phyloP scores from a whole-genome alignment of 2,797 vertebrate genomes.

The Graptemys geographica region DNA sequence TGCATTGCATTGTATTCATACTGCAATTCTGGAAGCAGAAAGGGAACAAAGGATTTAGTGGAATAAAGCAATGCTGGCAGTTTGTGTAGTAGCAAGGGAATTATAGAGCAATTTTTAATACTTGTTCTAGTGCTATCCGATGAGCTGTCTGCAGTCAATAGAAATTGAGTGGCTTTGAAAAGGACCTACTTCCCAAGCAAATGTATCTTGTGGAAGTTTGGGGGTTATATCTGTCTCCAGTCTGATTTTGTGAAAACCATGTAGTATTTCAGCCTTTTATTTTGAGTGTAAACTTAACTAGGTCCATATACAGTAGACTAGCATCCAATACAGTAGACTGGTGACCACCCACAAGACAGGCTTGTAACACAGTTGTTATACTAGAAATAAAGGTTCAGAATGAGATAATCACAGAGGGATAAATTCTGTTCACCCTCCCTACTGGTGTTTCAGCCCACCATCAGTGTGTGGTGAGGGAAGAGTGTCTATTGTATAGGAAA shows the following conservation, averaged over 20 bases:
- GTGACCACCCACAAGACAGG: not conserved
- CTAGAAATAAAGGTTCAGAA: not conserved
- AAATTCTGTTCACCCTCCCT: not conserved
- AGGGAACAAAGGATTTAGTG: not conserved
- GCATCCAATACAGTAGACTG: no score
- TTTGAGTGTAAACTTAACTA: not conserved
- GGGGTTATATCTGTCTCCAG: not conserved
- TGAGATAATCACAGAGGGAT: not conserved
- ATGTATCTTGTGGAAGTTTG: not conserved
- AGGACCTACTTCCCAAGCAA: slow-evolving; percentile 26
- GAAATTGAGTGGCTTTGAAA: slow-evolving; percentile 5
- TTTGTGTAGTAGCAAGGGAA: not conserved
- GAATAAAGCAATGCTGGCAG: slow-evolving; percentile 10
- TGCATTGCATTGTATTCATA: slow-evolving; percentile 2
- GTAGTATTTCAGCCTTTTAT: not conserved
- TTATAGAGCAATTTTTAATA: not conserved
- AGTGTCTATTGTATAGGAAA: no score
- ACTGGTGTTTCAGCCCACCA: not conserved
- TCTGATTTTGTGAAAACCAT: not conserved
- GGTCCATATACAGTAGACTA: not conserved
- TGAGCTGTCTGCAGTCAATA: not conserved
- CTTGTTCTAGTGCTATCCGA: not conserved
- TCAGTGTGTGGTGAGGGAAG: not conserved
- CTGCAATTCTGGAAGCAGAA: not conserved
- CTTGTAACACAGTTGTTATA: not conserved